Evolutionary conservation across 1,140 invertebrate species (phyloP).

Genomic region (Macrocentrus cingulum): DNA sequence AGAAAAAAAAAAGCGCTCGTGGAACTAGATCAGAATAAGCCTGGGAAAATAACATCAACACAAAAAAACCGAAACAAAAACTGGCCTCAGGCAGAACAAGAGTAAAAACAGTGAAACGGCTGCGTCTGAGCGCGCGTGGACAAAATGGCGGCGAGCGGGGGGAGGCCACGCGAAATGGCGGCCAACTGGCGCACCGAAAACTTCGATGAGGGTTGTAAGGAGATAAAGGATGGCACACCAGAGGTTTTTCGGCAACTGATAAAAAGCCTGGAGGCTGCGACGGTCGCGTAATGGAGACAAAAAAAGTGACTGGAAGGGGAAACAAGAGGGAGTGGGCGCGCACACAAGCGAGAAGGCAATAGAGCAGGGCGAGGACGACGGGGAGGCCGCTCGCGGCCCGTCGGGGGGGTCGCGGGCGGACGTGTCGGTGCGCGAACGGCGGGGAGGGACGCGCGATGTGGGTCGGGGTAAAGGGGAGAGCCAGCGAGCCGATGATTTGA

Average conservation of each 20-base stretch:
- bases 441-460: slow-evolving; percentile 39
- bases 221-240: no score
- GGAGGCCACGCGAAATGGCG: no score
- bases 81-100: no score
- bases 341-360: slow-evolving; percentile 15
- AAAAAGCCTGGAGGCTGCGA: slow-evolving; percentile 45
- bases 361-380: slow-evolving; percentile 27
- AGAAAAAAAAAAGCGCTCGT: no score
- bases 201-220: no score
- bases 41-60: no score
- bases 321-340: slow-evolving; percentile 28
- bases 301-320: slow-evolving; percentile 43
- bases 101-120: no score
- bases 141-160: no score
- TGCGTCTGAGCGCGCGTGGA: no score
- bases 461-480: slow-evolving; percentile 46
- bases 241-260: slow-evolving; percentile 34
- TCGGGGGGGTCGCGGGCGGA: slow-evolving; percentile 9
- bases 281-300: slow-evolving; percentile 38
- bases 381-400: slow-evolving; percentile 6
- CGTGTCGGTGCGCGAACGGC: slow-evolving; percentile 2
- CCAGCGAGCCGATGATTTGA: slow-evolving; percentile 37
- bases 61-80: no score
- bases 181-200: no score
- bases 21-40: no score